phyloP scores from a whole-genome alignment of 2,888 invertebrate genomes.

The Aphelenchoides bicaudatus region DNA sequence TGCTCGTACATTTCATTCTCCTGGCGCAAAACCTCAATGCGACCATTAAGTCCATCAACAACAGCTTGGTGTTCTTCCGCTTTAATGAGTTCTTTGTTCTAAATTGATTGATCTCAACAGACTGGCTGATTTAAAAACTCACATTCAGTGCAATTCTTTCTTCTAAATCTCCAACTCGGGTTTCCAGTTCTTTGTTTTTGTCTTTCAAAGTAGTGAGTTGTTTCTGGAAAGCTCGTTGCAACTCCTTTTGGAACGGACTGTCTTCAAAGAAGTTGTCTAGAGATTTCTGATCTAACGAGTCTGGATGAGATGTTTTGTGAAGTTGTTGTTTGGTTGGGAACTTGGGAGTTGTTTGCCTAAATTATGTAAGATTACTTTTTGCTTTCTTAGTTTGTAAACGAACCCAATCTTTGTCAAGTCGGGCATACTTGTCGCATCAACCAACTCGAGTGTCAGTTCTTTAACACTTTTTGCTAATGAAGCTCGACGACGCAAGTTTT shows the following conservation, averaged over 20 bases:
- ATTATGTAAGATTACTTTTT: too few species aligned
- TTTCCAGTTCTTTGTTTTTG: constrained; percentile 24
- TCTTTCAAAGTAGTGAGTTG: constrained; percentile 26
- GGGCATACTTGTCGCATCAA: too few species aligned
- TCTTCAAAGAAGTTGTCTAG: neutral
- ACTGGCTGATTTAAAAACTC: neutral
- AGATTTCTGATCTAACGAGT: too few species aligned
- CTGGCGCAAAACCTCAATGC: constrained; percentile 40
- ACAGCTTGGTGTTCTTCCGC: constrained; percentile 19
- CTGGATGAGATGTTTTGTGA: too few species aligned
- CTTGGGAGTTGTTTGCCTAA: too few species aligned
- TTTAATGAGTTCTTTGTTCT: neutral
- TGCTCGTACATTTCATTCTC: constrained; percentile 57
- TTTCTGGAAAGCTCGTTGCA: constrained; percentile 33
- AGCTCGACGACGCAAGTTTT: too few species aligned
- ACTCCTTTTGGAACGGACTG: neutral
- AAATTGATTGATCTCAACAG: neutral
- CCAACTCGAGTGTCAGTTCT: too few species aligned
- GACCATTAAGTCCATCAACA: constrained; percentile 34
- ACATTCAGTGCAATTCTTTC: constrained; percentile 15
- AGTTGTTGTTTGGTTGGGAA: neutral
- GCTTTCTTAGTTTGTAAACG: too few species aligned
- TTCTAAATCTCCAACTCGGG: constrained; percentile 22
- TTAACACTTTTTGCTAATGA: too few species aligned
- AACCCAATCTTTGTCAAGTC: too few species aligned